These are phyloP conservation scores for Papilio polyxenes DNA, from an alignment of 1,140 invertebrate genomes.

Conservation along the genomic window DNA sequence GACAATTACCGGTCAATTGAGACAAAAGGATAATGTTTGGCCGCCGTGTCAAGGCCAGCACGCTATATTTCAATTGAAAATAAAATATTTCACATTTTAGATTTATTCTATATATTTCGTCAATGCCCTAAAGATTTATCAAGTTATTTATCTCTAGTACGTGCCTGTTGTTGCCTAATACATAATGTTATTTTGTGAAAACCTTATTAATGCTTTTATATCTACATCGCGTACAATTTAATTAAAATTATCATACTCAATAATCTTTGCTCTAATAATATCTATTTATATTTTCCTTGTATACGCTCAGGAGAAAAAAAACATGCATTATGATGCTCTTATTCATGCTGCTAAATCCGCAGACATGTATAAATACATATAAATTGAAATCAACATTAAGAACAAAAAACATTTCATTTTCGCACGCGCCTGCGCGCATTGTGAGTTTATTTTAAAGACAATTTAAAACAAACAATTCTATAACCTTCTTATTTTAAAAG, in stretches of 20 bases:
- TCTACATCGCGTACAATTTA: too few species aligned
- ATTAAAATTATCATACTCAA: too few species aligned
- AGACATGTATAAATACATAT: background rate
- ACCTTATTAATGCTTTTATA: too few species aligned
- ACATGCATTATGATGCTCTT: background rate
- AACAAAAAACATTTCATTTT: background rate
- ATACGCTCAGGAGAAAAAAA: background rate
- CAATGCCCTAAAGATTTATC: background rate
- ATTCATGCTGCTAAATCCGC: background rate
- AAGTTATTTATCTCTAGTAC: background rate
- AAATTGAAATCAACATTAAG: background rate
- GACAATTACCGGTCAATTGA: slow-evolving; percentile 77
- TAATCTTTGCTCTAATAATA: background rate
- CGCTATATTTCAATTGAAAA: slow-evolving; percentile 71
- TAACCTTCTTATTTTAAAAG: background rate
- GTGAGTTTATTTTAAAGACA: background rate
- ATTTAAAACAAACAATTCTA: background rate
- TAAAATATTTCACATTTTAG: slow-evolving; percentile 69
- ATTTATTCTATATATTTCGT: slow-evolving; percentile 52
- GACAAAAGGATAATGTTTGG: slow-evolving; percentile 80
- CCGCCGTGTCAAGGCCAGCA: slow-evolving; percentile 72
- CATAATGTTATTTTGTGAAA: too few species aligned
- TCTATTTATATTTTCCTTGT: background rate
- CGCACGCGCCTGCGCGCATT: background rate
- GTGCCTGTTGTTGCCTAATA: background rate